Evolutionary conservation across 2,113 vertebrate genomes (phyloP), one percentile per base, ranked within the genome.

Genomic region (Thamnophis sirtalis): DNA sequence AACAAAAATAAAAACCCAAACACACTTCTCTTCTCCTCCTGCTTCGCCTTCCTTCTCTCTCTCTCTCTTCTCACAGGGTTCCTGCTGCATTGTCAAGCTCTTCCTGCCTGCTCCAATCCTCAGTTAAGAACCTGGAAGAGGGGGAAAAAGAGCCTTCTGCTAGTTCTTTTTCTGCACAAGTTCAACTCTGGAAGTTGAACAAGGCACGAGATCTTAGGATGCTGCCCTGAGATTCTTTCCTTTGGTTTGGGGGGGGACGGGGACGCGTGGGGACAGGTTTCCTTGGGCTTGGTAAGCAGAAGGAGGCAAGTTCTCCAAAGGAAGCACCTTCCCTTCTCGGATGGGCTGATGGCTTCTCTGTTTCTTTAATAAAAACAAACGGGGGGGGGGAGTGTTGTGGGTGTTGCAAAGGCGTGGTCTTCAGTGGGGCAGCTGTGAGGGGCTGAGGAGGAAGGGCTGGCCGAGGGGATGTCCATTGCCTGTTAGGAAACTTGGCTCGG

Each of bases 71-170:
- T 2, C 9, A 9, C 2, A 6, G 28, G 17, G 26, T 50, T 9
- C 1, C 10, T 56, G 17, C 38, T 7, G 9, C n/a, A 2, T 10
- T 6, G 0, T 13, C 3, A 9, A 9, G 63, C 3, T 10, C 24
- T 24, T 13, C 49, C 10, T n/a, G 17, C 9, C 15, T n/a, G n/a
- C 68, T 19, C 68, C 68, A 73, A 15, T 7, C 15, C 68, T 73
- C 33, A 6, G 4, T 56, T 13, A 6, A 73, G 68, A 73, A 19
- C 19, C 68, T 19, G 26, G 3, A 33, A 3, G 1, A n/a, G 2
- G 50, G 50, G 9, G 9, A 4, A 4, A 19, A 15, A 43, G 43
- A 43, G 43, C 43, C n/a, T 38, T 38, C 15, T 21, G 68, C 17
- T 17, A 1, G 15, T 21, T 8, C 68, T 19, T 15, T 38, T 80